phyloP scores from a whole-genome alignment of 2,797 vertebrate genomes.

The Sylvia borin region DNA sequence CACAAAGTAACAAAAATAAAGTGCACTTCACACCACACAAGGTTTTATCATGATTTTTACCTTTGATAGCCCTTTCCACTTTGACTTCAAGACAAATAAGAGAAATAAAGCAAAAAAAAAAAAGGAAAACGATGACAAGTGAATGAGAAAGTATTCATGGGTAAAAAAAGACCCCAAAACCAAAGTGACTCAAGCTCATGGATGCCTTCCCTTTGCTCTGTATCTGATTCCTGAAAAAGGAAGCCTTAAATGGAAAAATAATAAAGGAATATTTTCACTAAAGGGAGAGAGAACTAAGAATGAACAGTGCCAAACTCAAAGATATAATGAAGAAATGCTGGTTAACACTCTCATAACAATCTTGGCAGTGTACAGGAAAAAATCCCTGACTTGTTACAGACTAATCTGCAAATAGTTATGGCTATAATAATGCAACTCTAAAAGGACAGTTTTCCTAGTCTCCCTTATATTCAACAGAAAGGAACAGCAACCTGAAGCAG shows the following conservation, averaged over 20 bases:
- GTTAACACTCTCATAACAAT: neutral
- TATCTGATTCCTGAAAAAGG: neutral
- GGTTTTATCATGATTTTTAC: slow-evolving; percentile 71
- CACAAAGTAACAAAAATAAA: slow-evolving; percentile 37
- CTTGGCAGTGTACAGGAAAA: neutral
- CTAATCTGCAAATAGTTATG: neutral
- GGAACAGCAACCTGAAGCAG: neutral
- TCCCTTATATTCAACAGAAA: neutral
- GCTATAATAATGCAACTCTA: neutral
- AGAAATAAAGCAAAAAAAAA: slow-evolving; percentile 61
- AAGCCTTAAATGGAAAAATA: neutral
- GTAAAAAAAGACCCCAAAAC: neutral
- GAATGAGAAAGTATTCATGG: slow-evolving; percentile 20
- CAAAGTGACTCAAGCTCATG: neutral
- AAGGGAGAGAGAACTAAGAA: neutral
- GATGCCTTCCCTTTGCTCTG: neutral
- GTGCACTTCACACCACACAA: slow-evolving; percentile 66
- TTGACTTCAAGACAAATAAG: slow-evolving; percentile 83
- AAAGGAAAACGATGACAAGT: slow-evolving; percentile 34
- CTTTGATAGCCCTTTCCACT: slow-evolving; percentile 87
- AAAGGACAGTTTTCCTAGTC: neutral
- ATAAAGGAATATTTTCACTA: neutral
- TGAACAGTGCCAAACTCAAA: neutral
- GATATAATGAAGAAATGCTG: neutral
- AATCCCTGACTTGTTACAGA: neutral